Percentiles rank a stretch among this genome's conserved stretches.
Evolutionary conservation across 1,140 invertebrate genomes (phyloP).

Genomic region (Triops cancriformis): DNA sequence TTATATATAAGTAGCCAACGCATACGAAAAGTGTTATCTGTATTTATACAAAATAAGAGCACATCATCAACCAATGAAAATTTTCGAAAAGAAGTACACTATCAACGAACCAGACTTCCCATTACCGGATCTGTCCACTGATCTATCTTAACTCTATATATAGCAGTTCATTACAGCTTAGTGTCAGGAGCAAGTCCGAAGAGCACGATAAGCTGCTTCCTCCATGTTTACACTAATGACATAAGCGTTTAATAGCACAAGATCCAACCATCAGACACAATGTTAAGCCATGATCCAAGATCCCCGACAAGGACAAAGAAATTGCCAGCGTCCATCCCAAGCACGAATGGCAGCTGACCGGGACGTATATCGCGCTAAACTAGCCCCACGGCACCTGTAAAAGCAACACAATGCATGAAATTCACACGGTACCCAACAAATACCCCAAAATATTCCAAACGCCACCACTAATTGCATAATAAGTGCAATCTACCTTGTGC

Average conservation of each 20-base stretch:
- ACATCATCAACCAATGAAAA: not conserved
- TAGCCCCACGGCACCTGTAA: not conserved
- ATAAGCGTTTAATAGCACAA: not conserved
- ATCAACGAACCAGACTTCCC: not conserved
- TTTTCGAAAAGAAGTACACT: not conserved
- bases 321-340: constrained; percentile 25
- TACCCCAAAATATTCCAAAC: not conserved
- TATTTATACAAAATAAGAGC: not conserved
- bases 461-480: not conserved
- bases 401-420: not conserved
- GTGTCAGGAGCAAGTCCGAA: not conserved
- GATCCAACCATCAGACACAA: not conserved
- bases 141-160: not conserved
- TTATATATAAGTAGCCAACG: too few species aligned
- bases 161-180: not conserved
- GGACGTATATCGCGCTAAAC: not conserved
- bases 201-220: not conserved
- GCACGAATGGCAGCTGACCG: constrained; percentile 21
- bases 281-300: constrained; percentile 18
- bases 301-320: constrained; percentile 25
- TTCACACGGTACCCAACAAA: not conserved
- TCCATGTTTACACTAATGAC: not conserved
- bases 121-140: too few species aligned
- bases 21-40: not conserved
- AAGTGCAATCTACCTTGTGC: not conserved